These are phyloP conservation scores for Cyrtonyx montezumae DNA, from an alignment of 2,113 vertebrate genomes.

Conservation along the genomic window DNA sequence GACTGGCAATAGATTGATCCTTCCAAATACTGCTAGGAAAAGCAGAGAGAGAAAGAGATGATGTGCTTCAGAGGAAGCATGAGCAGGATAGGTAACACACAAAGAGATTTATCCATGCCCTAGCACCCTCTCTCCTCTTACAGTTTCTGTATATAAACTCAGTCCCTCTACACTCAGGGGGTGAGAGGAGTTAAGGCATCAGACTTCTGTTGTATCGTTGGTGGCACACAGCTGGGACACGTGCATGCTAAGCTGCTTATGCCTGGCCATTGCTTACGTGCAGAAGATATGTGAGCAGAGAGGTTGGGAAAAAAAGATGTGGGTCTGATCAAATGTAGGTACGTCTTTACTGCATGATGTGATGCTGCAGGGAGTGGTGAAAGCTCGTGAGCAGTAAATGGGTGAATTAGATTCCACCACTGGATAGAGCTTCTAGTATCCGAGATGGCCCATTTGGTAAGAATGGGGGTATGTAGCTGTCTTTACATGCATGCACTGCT, in stretches of 20 bases:
- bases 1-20: background rate
- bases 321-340: background rate
- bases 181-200: conserved; percentile 4
- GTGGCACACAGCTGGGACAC: conserved; percentile 75
- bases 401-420: background rate
- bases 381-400: background rate
- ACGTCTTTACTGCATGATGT: background rate
- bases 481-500: background rate
- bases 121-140: background rate
- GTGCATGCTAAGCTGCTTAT: conserved; percentile 83
- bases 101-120: background rate
- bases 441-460: background rate
- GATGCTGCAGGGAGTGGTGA: background rate
- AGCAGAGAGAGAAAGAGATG: background rate
- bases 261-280: conserved; percentile 63
- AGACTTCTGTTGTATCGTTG: conserved; percentile 65
- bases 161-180: background rate
- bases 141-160: background rate
- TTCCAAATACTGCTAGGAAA: background rate
- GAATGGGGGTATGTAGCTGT: background rate
- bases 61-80: background rate
- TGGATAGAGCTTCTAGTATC: background rate
- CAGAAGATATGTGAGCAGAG: background rate
- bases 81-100: background rate
- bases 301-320: background rate